Percentiles rank a stretch among this genome's conserved stretches.
Evolutionary conservation across 2,113 vertebrate genomes (phyloP).

Genomic region (Enhydra lutris): DNA sequence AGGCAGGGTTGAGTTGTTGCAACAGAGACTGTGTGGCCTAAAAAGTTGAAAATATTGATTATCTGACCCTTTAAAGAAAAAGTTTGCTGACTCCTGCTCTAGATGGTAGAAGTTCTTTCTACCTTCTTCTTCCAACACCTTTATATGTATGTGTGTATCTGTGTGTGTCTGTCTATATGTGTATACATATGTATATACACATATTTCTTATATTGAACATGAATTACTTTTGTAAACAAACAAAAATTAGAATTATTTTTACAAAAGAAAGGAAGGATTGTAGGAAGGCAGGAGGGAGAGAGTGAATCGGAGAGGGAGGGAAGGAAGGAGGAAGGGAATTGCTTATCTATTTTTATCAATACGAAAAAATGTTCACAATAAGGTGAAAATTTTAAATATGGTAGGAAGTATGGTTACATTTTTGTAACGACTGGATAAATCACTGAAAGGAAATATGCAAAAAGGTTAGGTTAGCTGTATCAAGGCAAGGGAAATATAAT

Average conservation of each 20-base stretch:
- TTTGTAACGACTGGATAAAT: background rate
- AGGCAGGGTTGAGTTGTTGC: background rate
- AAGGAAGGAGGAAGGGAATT: background rate
- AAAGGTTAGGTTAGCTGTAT: background rate
- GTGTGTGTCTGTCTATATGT: background rate
- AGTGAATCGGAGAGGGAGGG: background rate
- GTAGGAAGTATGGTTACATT: background rate
- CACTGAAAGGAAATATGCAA: background rate
- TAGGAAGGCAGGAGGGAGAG: background rate
- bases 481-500: background rate
- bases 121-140: background rate
- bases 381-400: background rate
- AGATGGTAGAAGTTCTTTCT: background rate
- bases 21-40: background rate
- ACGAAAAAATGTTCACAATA: background rate
- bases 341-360: background rate
- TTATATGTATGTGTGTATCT: background rate
- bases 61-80: background rate
- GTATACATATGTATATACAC: background rate
- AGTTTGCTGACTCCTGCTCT: background rate
- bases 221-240: background rate
- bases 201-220: background rate
- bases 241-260: constrained; percentile 11
- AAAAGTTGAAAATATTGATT: background rate
- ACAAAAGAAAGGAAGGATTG: background rate